Base-by-base conservation (phyloP, 1,140 invertebrate genomes). In the Euborellia annulipes region DNA sequence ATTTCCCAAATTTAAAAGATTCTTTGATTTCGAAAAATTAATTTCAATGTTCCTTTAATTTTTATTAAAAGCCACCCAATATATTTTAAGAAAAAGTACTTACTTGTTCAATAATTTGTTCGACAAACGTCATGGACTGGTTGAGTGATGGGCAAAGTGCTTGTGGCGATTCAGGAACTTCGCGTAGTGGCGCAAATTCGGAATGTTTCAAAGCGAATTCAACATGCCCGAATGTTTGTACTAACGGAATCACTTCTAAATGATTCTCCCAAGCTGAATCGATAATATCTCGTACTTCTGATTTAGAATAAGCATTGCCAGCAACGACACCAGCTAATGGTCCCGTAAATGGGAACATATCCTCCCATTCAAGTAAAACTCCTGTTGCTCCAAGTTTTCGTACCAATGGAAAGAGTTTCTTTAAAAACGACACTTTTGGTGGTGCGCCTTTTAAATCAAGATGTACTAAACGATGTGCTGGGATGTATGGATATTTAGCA, bases 191-290 rank as follows among this genome's bases (percentile, higher is more conserved):
- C 42, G 69, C 58, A 59, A 83, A 93, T 52, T 83, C 72, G 20
- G 75, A 58, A 48, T 85, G 71, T 60, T 95, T 95, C 34, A 96
- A 63, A 0, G 81, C 78, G 68, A 85, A 91, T 70, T 95, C 88
- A 59, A 93, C 62, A 62, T 97, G 92, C 2, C 92, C 92, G 66
- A 97, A 94, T 4, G 92, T 95, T 66, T 96, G 94, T 6, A 97
- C 72, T 2, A 98, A 66, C 14, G 94, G 94, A 54, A 97, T 86
- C 2, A 96, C 74, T 49, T 82, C 76, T 1, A 97, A 64, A 2
- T 75, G 68, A 41, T 72, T 73, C 8, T 75, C 67, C 43, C 72
- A 68, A 0, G 84, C 83, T 18, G 75, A 55, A 30, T 67, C 58
- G 32, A 79, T 58, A 46, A 91, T 73, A 14, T 69, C 66, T 13